Conservation (phyloP, 2,888 invertebrate species). For the Thysanoteuthis rhombus region DNA sequence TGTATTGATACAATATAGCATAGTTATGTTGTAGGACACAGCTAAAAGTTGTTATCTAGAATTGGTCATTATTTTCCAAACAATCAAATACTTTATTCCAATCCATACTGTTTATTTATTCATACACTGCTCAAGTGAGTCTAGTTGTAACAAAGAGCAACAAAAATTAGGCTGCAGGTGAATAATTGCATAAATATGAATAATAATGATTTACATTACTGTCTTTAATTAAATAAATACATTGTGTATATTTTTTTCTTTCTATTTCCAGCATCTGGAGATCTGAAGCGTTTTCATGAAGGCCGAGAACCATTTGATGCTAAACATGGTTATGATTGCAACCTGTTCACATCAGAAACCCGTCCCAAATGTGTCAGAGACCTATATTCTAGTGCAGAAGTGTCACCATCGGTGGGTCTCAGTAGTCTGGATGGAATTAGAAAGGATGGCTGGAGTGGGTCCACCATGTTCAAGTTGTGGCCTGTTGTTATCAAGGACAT, state of each 20-base stretch:
- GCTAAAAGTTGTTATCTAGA: no score
- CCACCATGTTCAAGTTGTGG: slow-evolving; percentile 58
- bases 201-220: no score
- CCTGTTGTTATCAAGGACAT: slow-evolving; percentile 56
- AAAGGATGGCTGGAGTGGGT: slow-evolving; percentile 56
- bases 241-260: slow-evolving; percentile 33
- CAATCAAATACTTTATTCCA: no score
- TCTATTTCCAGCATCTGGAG: slow-evolving; percentile 85
- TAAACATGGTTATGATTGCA: slow-evolving; percentile 76
- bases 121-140: no score
- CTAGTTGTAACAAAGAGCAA: no score
- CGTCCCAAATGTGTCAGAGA: slow-evolving; percentile 81
- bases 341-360: slow-evolving; percentile 80
- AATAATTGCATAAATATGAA: no score
- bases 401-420: slow-evolving; percentile 56
- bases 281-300: slow-evolving; percentile 84
- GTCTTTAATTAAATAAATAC: no score
- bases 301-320: slow-evolving; percentile 73
- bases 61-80: no score
- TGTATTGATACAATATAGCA: no score
- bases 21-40: no score
- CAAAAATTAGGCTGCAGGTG: no score
- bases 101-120: no score
- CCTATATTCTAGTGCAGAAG: slow-evolving; percentile 83
- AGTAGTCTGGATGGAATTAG: slow-evolving; percentile 55